Conservation (phyloP, 2,888 invertebrate genomes). For the Eucriotettix oculatus region DNA sequence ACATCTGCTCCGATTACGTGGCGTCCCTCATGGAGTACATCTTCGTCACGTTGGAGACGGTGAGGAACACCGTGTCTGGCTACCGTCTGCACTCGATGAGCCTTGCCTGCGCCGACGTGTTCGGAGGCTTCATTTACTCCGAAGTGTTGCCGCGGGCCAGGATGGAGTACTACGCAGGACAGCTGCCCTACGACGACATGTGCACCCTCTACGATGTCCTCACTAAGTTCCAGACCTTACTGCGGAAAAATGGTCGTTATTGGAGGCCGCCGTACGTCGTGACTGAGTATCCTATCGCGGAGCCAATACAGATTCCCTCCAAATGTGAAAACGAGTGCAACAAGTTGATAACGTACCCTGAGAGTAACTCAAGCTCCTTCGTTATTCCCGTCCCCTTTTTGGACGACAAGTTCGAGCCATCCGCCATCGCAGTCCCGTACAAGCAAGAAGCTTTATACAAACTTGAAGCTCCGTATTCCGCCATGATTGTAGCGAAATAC, state of each 20-base stretch:
- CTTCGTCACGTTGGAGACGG: too few relatives aligned
- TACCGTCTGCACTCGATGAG: neutral
- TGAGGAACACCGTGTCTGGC: too few relatives aligned
- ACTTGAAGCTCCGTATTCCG: neutral
- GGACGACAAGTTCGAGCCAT: neutral
- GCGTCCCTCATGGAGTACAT: too few relatives aligned
- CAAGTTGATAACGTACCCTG: neutral
- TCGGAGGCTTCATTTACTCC: neutral
- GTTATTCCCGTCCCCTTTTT: neutral
- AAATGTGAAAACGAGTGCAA: neutral
- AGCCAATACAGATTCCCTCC: neutral
- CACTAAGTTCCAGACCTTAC: neutral
- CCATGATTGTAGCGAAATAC: neutral
- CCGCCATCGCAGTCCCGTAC: neutral
- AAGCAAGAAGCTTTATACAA: neutral
- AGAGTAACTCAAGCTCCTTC: neutral
- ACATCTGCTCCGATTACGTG: too few relatives aligned
- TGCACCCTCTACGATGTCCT: neutral
- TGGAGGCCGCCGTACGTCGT: neutral
- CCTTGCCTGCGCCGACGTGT: neutral
- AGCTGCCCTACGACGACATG: neutral
- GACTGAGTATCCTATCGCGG: neutral
- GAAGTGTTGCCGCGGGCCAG: neutral
- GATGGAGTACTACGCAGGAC: neutral
- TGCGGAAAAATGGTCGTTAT: neutral